These are phyloP conservation scores for Potamarius usumacintae DNA, from an alignment of 2,113 vertebrate genomes.

Conservation along the genomic window DNA sequence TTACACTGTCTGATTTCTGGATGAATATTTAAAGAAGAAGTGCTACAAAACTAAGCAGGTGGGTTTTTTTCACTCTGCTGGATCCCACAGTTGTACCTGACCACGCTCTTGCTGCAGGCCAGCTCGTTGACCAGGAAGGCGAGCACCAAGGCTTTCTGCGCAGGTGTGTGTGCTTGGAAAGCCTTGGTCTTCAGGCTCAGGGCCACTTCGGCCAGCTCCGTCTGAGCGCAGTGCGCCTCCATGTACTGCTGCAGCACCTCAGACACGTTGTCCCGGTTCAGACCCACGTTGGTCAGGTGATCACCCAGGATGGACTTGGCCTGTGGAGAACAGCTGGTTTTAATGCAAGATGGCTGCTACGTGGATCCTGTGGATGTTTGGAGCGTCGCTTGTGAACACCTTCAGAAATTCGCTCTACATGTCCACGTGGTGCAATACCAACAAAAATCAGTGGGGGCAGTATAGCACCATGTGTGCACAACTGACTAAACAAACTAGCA, in stretches of 20 bases:
- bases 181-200: conserved; percentile 93
- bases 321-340: conserved; percentile 63
- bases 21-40: conserved; percentile 35
- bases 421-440: background rate
- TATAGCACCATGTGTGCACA: background rate
- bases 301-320: conserved; percentile 96
- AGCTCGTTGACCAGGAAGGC: conserved; percentile 94
- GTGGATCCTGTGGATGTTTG: background rate
- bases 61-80: background rate
- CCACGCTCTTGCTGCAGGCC: conserved; percentile 92
- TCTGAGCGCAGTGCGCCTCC: conserved; percentile 89
- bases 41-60: background rate
- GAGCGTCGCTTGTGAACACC: no score
- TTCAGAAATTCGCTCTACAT: background rate
- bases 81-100: conserved; percentile 76
- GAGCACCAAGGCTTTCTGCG: conserved; percentile 90
- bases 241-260: conserved; percentile 98
- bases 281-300: conserved; percentile 91
- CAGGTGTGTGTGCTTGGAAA: conserved; percentile 93
- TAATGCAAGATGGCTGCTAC: background rate
- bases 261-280: conserved; percentile 96
- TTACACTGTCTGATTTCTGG: conserved; percentile 8
- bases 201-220: conserved; percentile 78
- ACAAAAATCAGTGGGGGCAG: background rate
- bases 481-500: background rate